phyloP scores from a whole-genome alignment of 2,797 vertebrate species.

The Spondyliosoma cantharus region DNA sequence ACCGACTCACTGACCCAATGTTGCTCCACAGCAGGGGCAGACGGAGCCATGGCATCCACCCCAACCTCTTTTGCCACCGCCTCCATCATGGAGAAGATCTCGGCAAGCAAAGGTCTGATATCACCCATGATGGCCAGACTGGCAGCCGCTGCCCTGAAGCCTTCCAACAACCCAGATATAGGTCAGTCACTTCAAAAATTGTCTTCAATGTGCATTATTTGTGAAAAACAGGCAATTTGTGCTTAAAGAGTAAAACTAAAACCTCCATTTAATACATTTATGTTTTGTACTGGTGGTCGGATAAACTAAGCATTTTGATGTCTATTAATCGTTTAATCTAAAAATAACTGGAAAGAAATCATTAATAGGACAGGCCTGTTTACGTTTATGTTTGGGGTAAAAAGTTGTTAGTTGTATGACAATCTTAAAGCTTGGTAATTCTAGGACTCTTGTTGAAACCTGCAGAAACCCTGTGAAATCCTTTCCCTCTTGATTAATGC shows the following conservation, averaged over 20 bases:
- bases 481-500: not conserved
- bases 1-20: constrained; percentile 88
- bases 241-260: not conserved
- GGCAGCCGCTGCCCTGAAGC: constrained; percentile 96
- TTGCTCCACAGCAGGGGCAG: constrained; percentile 84
- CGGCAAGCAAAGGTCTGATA: constrained; percentile 97
- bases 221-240: not conserved
- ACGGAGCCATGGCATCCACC: constrained; percentile 84
- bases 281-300: not conserved
- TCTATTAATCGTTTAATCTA: not conserved
- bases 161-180: constrained; percentile 87
- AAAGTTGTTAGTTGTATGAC: no score
- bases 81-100: constrained; percentile 98
- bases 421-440: no score
- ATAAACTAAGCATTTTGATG: not conserved
- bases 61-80: constrained; percentile 88
- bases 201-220: not conserved
- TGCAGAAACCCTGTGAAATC: not conserved
- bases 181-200: constrained; percentile 78
- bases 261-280: not conserved
- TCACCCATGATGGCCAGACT: constrained; percentile 99
- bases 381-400: no score
- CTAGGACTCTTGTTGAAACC: no score
- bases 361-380: not conserved
- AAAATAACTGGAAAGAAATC: not conserved